phyloP scores from a whole-genome alignment of 2,113 vertebrate species.

The Oreotrochilus melanogaster region DNA sequence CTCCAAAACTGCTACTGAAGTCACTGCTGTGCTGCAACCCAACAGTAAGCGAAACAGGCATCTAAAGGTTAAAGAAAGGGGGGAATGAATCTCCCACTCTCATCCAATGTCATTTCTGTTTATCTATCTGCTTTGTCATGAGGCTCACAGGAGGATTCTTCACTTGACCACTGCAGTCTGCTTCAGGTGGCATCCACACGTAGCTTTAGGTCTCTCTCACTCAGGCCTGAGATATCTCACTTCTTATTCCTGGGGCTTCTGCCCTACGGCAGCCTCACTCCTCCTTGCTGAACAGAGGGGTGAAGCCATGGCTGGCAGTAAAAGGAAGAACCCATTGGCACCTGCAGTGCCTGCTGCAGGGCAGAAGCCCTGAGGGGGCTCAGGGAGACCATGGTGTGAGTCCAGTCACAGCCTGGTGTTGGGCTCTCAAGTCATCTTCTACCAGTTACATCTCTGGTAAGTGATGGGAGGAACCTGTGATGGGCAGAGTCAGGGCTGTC shows the following conservation, averaged over 20 bases:
- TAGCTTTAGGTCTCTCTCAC: background rate
- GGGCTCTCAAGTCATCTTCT: background rate
- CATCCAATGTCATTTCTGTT: background rate
- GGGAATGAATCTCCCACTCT: background rate
- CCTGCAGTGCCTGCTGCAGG: background rate
- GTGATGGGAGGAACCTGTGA: background rate
- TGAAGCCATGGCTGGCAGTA: background rate
- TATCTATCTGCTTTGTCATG: background rate
- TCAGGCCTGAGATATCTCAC: background rate
- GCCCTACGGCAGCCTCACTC: background rate
- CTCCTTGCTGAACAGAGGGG: background rate
- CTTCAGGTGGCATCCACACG: accelerated
- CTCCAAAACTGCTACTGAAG: background rate
- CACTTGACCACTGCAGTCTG: background rate
- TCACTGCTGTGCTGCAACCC: background rate
- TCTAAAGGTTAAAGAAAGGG: background rate
- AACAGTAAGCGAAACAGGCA: background rate
- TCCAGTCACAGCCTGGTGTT: background rate
- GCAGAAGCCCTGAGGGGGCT: background rate
- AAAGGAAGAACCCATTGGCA: background rate
- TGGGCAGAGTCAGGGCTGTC: accelerated
- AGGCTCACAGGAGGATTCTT: background rate
- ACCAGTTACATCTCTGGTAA: background rate
- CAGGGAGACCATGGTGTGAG: background rate
- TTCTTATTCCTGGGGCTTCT: background rate